phyloP scores from a whole-genome alignment of 2,888 invertebrate genomes.

The Minunthozetes semirufus region DNA sequence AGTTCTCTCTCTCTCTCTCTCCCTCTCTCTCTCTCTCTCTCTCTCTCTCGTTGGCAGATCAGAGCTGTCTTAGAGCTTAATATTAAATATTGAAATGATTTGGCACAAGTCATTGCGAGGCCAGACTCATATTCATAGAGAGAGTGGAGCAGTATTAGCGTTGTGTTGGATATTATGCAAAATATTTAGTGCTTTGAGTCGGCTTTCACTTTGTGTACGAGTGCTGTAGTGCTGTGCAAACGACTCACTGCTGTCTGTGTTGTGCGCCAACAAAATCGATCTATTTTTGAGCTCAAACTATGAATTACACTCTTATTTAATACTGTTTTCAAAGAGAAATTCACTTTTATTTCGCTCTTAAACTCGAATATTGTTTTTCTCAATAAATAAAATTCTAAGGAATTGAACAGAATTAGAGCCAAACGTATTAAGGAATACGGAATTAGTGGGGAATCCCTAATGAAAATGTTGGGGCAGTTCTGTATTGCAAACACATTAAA shows the following conservation, averaged over 20 bases:
- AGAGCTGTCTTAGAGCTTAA: constrained; percentile 10
- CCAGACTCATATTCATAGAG: neutral
- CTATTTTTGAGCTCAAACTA: neutral
- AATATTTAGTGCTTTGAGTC: constrained; percentile 19
- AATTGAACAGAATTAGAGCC: neutral
- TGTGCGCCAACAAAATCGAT: constrained; percentile 21
- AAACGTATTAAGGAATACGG: neutral
- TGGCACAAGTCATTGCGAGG: constrained; percentile 12
- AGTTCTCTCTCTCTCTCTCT: no score
- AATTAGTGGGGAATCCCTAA: neutral
- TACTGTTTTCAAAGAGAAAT: neutral
- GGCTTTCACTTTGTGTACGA: constrained; percentile 15
- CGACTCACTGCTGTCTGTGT: neutral
- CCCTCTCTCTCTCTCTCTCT: constrained; percentile 30
- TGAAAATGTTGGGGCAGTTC: neutral
- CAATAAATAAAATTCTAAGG: neutral
- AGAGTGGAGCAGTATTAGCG: neutral
- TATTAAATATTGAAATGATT: constrained; percentile 31
- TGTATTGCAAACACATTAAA: neutral
- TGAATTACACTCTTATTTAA: constrained; percentile 1
- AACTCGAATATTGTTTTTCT: neutral
- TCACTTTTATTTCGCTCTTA: neutral
- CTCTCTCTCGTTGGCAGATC: constrained; percentile 2
- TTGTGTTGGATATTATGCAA: constrained; percentile 20
- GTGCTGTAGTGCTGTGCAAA: neutral